phyloP scores from a whole-genome alignment of 1,140 invertebrate genomes.

The Bombus waltoni region DNA sequence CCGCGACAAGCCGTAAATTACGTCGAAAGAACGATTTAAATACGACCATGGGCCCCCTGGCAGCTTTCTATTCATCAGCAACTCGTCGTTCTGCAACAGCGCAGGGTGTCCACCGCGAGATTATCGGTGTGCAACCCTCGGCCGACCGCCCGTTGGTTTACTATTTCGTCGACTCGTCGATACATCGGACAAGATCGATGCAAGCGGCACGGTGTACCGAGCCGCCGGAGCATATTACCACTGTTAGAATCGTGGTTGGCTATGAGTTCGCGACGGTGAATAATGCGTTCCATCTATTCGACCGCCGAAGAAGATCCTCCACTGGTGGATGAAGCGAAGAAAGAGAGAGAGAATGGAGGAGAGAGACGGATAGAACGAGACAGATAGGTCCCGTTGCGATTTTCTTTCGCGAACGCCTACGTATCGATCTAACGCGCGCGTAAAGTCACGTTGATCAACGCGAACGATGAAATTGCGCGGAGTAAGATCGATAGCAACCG shows the following conservation, averaged over 20 bases:
- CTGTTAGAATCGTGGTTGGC: slow-evolving; percentile 30
- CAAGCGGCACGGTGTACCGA: slow-evolving; percentile 15
- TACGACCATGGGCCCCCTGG: background rate
- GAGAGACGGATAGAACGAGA: background rate
- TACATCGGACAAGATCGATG: slow-evolving; percentile 45
- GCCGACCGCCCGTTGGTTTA: slow-evolving; percentile 51
- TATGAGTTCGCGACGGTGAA: slow-evolving; percentile 16
- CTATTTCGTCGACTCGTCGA: slow-evolving; percentile 56
- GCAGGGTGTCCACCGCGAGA: background rate
- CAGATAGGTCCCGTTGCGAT: slow-evolving; percentile 23
- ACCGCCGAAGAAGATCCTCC: background rate
- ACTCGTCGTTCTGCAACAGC: background rate
- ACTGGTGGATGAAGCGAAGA: background rate
- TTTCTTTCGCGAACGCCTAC: slow-evolving; percentile 25
- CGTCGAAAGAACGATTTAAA: slow-evolving; percentile 33
- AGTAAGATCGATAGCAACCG: slow-evolving; percentile 49
- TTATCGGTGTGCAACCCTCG: background rate
- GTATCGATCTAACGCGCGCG: slow-evolving; percentile 11
- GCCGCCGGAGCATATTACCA: slow-evolving; percentile 33
- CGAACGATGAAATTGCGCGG: slow-evolving; percentile 45
- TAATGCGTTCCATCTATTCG: slow-evolving; percentile 40
- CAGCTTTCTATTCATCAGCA: slow-evolving; percentile 11
- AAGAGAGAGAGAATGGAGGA: background rate
- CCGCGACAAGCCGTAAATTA: slow-evolving; percentile 52
- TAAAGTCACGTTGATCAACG: slow-evolving; percentile 20